A percentile compares a stretch with the other conserved stretches of the same genome.
phyloP scores from a whole-genome alignment of 2,113 vertebrate genomes.

The Irena cyanogastra region DNA sequence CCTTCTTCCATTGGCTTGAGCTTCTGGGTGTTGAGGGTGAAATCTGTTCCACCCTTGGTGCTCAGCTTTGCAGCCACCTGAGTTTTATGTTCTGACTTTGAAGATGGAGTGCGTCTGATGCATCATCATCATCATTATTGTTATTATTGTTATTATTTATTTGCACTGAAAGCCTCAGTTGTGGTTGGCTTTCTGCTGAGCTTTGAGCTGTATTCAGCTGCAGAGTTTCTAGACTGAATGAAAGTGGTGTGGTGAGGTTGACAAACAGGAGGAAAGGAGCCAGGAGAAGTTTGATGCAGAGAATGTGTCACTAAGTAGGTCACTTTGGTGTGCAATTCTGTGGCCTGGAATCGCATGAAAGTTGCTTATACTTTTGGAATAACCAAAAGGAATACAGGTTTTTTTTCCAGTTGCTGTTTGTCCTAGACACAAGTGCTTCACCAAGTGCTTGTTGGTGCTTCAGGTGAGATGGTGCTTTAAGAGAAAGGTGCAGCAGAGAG shows the following conservation, averaged over 20 bases:
- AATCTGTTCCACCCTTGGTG: not conserved
- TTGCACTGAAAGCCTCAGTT: not conserved
- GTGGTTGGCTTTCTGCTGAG: conserved; percentile 28
- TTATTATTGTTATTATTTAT: not conserved
- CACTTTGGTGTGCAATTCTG: not conserved
- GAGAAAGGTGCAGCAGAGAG: not conserved
- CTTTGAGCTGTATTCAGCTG: not conserved
- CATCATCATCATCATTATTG: not conserved
- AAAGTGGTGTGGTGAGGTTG: not conserved
- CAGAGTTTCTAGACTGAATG: not conserved
- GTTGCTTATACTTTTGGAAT: not conserved
- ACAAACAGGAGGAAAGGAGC: not conserved
- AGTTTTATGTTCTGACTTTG: not conserved
- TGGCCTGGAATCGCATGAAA: not conserved
- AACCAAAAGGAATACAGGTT: not conserved
- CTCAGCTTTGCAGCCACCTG: not conserved
- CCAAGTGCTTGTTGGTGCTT: not conserved
- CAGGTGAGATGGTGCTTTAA: not conserved
- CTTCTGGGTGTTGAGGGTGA: not conserved
- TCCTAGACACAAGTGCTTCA: not conserved
- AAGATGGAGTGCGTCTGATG: not conserved
- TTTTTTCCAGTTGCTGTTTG: not conserved
- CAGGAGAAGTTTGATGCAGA: not conserved
- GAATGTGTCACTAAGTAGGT: not conserved
- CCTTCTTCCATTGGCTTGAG: not conserved